These are phyloP conservation scores for Mallotus villosus DNA, from an alignment of 2,797 vertebrate genomes.

Conservation along the genomic window DNA sequence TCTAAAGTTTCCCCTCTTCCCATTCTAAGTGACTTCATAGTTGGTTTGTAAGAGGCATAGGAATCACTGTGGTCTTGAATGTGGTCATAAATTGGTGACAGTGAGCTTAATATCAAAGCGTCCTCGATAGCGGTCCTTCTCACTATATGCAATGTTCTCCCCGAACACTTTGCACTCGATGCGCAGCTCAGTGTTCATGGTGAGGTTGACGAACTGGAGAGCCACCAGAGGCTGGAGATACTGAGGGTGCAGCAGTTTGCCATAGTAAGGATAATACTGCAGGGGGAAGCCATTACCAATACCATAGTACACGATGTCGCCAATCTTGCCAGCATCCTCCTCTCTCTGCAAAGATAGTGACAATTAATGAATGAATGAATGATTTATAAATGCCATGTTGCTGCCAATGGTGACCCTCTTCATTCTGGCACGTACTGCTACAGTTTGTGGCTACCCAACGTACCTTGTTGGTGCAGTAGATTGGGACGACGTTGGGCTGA, in stretches of 20 bases:
- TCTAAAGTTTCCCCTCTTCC: slow-evolving; percentile 36
- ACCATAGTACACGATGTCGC: slow-evolving; percentile 82
- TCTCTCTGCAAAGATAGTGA: slow-evolving; percentile 74
- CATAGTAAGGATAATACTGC: slow-evolving; percentile 97
- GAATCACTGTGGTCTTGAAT: slow-evolving; percentile 67
- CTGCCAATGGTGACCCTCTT: not conserved
- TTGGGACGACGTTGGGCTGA: slow-evolving; percentile 79
- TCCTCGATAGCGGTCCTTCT: slow-evolving; percentile 97
- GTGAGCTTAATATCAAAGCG: slow-evolving; percentile 93
- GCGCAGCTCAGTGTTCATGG: slow-evolving; percentile 81
- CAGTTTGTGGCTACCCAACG: not conserved
- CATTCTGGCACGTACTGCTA: not conserved
- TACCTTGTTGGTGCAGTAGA: slow-evolving; percentile 89
- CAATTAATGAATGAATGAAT: too few species aligned
- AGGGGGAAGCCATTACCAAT: slow-evolving; percentile 86
- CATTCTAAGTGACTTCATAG: slow-evolving; percentile 39
- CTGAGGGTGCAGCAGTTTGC: slow-evolving; percentile 85
- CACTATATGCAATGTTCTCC: slow-evolving; percentile 90
- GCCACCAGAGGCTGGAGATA: slow-evolving; percentile 95
- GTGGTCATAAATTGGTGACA: slow-evolving; percentile 85
- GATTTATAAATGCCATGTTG: not conserved
- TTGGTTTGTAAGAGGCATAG: slow-evolving; percentile 32
- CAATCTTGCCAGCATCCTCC: slow-evolving; percentile 83
- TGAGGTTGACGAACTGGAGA: slow-evolving; percentile 91
- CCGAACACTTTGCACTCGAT: slow-evolving; percentile 91